These are phyloP conservation scores for Beris morrisii DNA, from an alignment of 2,888 invertebrate species.

Conservation along the genomic window DNA sequence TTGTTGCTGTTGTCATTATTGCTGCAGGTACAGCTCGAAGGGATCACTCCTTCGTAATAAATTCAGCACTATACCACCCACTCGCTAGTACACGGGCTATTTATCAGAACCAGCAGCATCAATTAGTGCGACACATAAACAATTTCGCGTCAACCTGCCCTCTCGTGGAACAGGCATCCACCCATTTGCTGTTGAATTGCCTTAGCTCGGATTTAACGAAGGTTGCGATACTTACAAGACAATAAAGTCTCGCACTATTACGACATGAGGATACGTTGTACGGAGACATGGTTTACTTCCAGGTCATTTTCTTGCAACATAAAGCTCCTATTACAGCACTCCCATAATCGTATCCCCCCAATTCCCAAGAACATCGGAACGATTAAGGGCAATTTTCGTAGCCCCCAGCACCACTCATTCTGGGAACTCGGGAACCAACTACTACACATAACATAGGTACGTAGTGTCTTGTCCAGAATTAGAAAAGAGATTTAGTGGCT, in stretches of 20 bases:
- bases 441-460: constrained; percentile 1
- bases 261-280: too few relatives aligned
- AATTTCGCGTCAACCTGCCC: constrained; percentile 32
- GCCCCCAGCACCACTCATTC: constrained; percentile 9
- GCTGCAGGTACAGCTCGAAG: background rate
- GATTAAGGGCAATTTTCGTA: background rate
- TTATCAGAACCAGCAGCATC: constrained; percentile 35
- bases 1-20: background rate
- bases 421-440: constrained; percentile 6
- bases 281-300: too few relatives aligned
- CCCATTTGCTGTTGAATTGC: background rate
- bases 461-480: constrained; percentile 20
- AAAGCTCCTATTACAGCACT: too few relatives aligned
- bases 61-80: constrained; percentile 15
- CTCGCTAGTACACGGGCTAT: constrained; percentile 20
- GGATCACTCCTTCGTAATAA: constrained; percentile 18
- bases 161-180: constrained; percentile 18
- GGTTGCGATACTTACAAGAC: too few relatives aligned
- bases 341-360: background rate
- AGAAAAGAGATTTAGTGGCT: constrained; percentile 27
- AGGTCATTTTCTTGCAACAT: too few relatives aligned
- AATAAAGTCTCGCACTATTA: too few relatives aligned
- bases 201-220: too few relatives aligned
- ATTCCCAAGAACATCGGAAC: background rate
- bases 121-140: constrained; percentile 38